Percentiles rank a stretch among this genome's conserved stretches.
phyloP scores from a whole-genome alignment of 2,113 vertebrate species.

The Petroica traversi region DNA sequence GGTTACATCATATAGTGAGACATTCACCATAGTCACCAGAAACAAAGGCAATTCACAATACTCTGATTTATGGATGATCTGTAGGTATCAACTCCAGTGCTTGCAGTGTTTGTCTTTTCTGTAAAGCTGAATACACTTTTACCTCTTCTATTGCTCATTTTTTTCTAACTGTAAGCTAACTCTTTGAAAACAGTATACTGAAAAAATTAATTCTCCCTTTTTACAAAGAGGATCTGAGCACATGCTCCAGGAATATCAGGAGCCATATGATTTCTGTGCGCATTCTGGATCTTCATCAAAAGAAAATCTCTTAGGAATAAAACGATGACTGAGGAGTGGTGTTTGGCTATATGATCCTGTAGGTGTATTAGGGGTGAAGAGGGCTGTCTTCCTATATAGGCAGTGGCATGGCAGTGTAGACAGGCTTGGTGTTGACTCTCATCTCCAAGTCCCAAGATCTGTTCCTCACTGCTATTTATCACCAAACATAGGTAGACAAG shows the following conservation, averaged over 20 bases:
- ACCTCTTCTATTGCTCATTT: neutral
- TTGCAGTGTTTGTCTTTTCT: neutral
- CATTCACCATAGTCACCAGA: neutral
- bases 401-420: neutral
- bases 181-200: neutral
- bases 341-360: neutral
- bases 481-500: neutral
- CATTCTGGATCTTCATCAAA: neutral
- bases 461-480: neutral
- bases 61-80: neutral
- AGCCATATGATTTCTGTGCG: neutral
- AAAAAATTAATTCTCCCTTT: neutral
- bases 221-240: neutral
- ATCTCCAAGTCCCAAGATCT: neutral
- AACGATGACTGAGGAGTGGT: neutral
- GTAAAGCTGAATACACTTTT: neutral
- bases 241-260: neutral
- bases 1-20: neutral
- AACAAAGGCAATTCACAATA: neutral
- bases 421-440: neutral
- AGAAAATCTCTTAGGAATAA: neutral
- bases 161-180: neutral
- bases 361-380: neutral
- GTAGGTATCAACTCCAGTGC: neutral
- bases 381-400: neutral